Base-by-base conservation (phyloP, 2,113 vertebrate species). In the Gobius niger region DNA sequence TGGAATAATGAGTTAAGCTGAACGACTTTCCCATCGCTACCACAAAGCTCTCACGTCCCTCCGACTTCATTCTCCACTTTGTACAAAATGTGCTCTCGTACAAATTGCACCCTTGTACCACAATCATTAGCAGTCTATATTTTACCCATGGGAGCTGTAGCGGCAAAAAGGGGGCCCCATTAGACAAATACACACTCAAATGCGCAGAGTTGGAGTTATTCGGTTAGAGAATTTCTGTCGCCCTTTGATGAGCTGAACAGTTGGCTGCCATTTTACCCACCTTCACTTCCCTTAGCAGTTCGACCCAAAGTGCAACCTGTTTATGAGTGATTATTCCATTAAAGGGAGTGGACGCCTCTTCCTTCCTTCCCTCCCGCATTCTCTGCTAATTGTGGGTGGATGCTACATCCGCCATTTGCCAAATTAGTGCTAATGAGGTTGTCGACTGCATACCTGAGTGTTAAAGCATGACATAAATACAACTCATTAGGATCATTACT, bases 361-460 rank as follows among this genome's bases (percentile, higher is more conserved):
- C 62, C n/a, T 57, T 12, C 57, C 34, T 66, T 42, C 24, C 24
- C 24, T 34, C 7, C 13, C 44, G 63, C 52, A 57, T 63, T 73
- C 50, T 46, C 11, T 61, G 12, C 76, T 85, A 84, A 89, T 91
- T 86, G 83, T 74, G 79, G 63, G 68, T 77, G 69, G 73, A 81
- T 77, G 72, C 63, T 84, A 69, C 70, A 68, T 72, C 77, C 73
- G 77, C 68, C 68, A 75, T 83, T 80, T 78, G 53, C 73, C 75
- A 63, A 81, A 86, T 88, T 76, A 77, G 47, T 69, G 68, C 80
- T 89, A 90, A 92, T 90, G 84, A 90, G 73, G 67, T 68, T 76
- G 65, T 72, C 65, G 75, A 75, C 85, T 85, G 72, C 87, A 85
- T 73, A 67, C 72, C 77, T 60, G 74, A 77, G 67, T 80, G 73